Evolutionary conservation across 2,888 invertebrate genomes (phyloP).

Genomic region (Aleiodes testaceus): DNA sequence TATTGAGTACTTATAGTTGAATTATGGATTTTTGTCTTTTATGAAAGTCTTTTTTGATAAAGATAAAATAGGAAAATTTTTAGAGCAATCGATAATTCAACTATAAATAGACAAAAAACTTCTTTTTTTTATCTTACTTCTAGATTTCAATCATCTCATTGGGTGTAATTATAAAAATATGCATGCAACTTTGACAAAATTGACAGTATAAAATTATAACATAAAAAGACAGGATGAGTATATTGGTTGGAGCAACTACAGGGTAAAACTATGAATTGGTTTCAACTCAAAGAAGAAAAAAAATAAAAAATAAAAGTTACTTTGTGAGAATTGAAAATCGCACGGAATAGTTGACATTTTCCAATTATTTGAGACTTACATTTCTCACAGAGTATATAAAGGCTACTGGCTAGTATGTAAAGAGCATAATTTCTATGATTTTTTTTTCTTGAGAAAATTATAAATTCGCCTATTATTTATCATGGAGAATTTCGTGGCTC

Average conservation of each 20-base stretch:
- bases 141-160: conserved; percentile 30
- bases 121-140: conserved; percentile 26
- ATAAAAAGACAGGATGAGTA: conserved; percentile 47
- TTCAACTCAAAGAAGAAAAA: conserved; percentile 10
- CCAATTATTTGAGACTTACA: conserved; percentile 1
- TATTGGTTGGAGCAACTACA: conserved; percentile 51
- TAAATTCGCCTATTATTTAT: conserved; percentile 27
- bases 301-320: conserved; percentile 39
- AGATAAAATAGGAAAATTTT: background rate
- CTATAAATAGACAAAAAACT: conserved; percentile 22
- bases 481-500: background rate
- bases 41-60: background rate
- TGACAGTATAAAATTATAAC: conserved; percentile 46
- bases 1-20: conserved; percentile 22
- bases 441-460: background rate
- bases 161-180: conserved; percentile 42
- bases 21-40: conserved; percentile 21
- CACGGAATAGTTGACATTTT: conserved; percentile 3
- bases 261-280: conserved; percentile 50
- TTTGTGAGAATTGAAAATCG: conserved; percentile 48
- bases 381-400: conserved; percentile 52
- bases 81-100: conserved; percentile 34
- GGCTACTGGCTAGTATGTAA: conserved; percentile 8
- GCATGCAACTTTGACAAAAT: conserved; percentile 51
- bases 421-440: conserved; percentile 30